These are phyloP conservation scores for Circaetus gallicus DNA, from an alignment of 2,113 vertebrate genomes.

Conservation along the genomic window DNA sequence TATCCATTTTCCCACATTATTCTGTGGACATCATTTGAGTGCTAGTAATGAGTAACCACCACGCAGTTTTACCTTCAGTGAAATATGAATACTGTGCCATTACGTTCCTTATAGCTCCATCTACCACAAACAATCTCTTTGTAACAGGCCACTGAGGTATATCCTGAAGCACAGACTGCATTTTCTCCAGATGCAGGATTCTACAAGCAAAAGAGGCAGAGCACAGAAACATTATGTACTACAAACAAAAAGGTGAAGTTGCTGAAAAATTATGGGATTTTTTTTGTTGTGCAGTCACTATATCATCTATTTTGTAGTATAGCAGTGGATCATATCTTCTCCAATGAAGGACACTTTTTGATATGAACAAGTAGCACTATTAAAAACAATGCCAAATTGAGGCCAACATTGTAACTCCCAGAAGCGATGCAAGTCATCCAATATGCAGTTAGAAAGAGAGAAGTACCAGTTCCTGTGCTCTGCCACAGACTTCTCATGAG, in stretches of 20 bases:
- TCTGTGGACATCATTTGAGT: not conserved
- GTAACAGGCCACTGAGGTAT: not conserved
- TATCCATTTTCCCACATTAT: not conserved
- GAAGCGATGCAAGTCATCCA: not conserved
- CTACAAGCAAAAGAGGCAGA: not conserved
- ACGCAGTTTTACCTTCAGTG: slow-evolving; percentile 33
- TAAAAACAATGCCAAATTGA: not conserved
- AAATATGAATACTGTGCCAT: slow-evolving; percentile 13
- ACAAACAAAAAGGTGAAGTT: not conserved
- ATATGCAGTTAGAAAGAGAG: not conserved
- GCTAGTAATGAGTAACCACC: not conserved
- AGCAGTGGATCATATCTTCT: not conserved
- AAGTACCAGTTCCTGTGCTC: not conserved
- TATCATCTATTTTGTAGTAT: not conserved
- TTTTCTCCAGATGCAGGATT: not conserved
- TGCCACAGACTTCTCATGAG: not conserved
- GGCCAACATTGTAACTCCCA: not conserved
- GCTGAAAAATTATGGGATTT: not conserved
- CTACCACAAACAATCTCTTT: not conserved
- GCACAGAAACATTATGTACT: not conserved
- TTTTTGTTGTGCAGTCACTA: not conserved
- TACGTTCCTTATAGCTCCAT: not conserved
- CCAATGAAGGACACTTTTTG: not conserved
- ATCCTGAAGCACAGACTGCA: not conserved
- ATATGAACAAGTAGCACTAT: not conserved